Evolutionary conservation across 2,888 invertebrate species (phyloP).

Genomic region (Archips xylosteana): DNA sequence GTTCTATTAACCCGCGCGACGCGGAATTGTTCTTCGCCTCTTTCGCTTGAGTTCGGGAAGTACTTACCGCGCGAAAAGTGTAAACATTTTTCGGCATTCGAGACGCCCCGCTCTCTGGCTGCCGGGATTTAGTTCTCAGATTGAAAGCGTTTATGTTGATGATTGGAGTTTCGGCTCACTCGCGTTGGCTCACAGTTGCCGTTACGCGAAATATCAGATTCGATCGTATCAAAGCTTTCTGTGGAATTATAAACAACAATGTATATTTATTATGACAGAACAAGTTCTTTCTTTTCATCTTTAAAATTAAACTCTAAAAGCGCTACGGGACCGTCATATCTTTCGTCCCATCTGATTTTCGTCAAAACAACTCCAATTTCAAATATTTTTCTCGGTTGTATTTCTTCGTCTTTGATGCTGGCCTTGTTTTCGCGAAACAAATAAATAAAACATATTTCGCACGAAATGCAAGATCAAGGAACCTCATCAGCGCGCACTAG

Average conservation of each 20-base stretch:
- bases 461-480: conserved; percentile 22
- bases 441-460: conserved; percentile 28
- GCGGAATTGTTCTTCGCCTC: conserved; percentile 13
- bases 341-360: conserved; percentile 2
- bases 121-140: conserved; percentile 17
- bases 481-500: conserved; percentile 38
- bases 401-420: conserved; percentile 8
- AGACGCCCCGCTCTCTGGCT: conserved; percentile 20
- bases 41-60: conserved; percentile 28
- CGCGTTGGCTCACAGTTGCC: neutral
- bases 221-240: neutral
- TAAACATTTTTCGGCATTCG: conserved; percentile 37
- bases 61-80: conserved; percentile 36
- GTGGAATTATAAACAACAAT: neutral
- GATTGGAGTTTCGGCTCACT: conserved; percentile 20
- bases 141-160: conserved; percentile 34
- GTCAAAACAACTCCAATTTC: neutral
- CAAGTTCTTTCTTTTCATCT: neutral
- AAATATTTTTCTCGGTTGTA: conserved; percentile 5
- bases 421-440: neutral
- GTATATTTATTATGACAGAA: neutral
- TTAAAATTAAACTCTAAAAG: neutral
- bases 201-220: neutral
- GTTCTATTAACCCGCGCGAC: conserved; percentile 33
- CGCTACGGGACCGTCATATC: neutral